A percentile compares a stretch with the other conserved stretches of the same genome.
Conservation (phyloP, 92 coral and sea anemone species). For the Nematostella vectensis region DNA sequence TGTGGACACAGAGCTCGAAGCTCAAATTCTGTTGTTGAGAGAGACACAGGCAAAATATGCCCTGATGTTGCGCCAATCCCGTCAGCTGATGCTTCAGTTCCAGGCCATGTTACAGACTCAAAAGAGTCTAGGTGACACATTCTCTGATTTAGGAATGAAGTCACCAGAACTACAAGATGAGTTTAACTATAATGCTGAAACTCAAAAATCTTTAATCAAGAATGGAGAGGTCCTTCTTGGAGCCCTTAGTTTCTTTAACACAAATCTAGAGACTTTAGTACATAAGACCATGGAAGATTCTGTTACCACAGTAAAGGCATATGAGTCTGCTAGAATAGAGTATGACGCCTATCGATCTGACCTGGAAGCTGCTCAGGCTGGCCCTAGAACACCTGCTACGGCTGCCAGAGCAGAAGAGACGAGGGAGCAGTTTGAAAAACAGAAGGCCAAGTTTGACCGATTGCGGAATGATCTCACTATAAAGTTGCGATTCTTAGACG, state of each 20-base stretch:
- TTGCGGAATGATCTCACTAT: constrained; percentile 81
- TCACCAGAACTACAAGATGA: constrained; percentile 97
- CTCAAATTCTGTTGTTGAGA: constrained; percentile 71
- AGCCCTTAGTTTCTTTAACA: constrained; percentile 79
- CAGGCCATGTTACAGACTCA: constrained; percentile 80
- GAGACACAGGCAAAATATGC: constrained; percentile 82
- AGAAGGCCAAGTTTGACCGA: constrained; percentile 83
- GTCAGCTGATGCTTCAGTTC: constrained; percentile 86
- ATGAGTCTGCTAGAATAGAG: constrained; percentile 92
- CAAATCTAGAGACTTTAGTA: constrained; percentile 83
- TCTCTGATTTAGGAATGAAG: constrained; percentile 88
- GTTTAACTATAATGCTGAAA: constrained; percentile 83
- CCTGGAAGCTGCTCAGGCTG: constrained; percentile 49
- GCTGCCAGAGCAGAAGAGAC: constrained; percentile 77
- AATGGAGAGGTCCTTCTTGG: constrained; percentile 95
- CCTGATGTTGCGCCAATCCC: constrained; percentile 64
- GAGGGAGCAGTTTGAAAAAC: constrained; percentile 71
- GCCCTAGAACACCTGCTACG: constrained; percentile 68
- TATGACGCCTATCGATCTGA: constrained; percentile 99
- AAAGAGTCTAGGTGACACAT: constrained; percentile 72
- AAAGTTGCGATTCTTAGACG: constrained; percentile 89
- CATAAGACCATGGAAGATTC: constrained; percentile 98
- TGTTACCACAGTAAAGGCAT: constrained; percentile 84
- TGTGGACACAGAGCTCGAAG: constrained; percentile 91
- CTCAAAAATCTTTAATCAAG: constrained; percentile 80